A percentile compares a stretch with the other conserved stretches of the same genome.
Conservation (phyloP, 1,140 invertebrate species). For the Cheumatopsyche charites region DNA sequence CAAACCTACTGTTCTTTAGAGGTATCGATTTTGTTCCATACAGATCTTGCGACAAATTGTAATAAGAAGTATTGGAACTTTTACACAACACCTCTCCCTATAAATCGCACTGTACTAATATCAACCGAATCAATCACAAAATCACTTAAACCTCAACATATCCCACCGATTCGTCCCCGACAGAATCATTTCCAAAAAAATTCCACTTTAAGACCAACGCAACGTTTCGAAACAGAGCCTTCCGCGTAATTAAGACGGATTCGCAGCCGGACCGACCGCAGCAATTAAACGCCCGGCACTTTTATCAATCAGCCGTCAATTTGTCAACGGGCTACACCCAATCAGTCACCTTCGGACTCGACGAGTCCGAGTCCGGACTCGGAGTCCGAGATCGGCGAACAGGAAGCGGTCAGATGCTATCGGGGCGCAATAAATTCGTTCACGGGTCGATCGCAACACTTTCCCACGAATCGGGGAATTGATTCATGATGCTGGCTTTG, state of each 20-base stretch:
- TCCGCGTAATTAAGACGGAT: background rate
- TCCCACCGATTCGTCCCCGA: too few relatives aligned
- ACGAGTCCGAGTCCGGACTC: too few relatives aligned
- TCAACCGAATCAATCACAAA: too few relatives aligned
- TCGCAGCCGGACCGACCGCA: background rate
- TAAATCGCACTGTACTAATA: too few relatives aligned
- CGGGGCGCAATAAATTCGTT: constrained; percentile 21
- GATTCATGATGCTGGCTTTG: constrained; percentile 16
- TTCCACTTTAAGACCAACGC: too few relatives aligned
- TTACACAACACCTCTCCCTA: too few relatives aligned
- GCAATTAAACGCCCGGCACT: background rate
- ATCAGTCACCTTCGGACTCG: background rate
- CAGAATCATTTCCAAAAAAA: too few relatives aligned
- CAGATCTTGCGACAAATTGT: too few relatives aligned
- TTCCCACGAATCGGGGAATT: constrained; percentile 31
- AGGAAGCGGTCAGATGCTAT: constrained; percentile 25
- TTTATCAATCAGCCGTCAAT: constrained; percentile 15
- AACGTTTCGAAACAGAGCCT: background rate
- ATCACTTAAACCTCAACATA: too few relatives aligned
- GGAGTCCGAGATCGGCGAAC: constrained; percentile 3
- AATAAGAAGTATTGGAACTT: too few relatives aligned
- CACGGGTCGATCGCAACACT: constrained; percentile 21
- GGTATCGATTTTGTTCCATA: too few relatives aligned
- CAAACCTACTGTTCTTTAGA: too few relatives aligned
- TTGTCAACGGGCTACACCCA: constrained; percentile 1